Evolutionary conservation across 2,888 invertebrate genomes (phyloP).

Genomic region (Stenodema calcarata): DNA sequence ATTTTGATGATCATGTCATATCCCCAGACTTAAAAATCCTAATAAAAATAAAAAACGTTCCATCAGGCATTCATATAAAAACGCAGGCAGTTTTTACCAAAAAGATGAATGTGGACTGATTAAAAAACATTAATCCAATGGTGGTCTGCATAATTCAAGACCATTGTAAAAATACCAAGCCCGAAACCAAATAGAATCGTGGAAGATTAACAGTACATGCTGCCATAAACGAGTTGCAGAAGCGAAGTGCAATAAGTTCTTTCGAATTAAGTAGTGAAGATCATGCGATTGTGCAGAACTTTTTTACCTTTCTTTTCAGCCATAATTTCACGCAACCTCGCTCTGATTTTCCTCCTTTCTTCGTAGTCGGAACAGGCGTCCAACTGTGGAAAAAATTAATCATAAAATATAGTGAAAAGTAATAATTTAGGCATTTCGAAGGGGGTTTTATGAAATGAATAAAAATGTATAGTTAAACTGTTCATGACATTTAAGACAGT

Average conservation of each 20-base stretch:
- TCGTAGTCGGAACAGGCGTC: constrained; percentile 87
- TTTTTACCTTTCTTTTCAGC: constrained; percentile 82
- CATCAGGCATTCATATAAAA: not conserved
- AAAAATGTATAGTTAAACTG: not conserved
- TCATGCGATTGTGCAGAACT: not conserved
- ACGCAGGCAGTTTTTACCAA: not conserved
- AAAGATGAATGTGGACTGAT: not conserved
- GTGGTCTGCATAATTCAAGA: not conserved
- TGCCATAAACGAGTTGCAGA: constrained; percentile 30
- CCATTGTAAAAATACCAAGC: not conserved
- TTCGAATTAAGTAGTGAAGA: not conserved
- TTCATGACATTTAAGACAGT: not conserved
- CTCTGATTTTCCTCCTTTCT: constrained; percentile 80
- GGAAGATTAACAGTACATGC: not conserved
- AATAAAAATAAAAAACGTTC: no score
- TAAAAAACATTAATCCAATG: not conserved
- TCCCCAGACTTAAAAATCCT: no score
- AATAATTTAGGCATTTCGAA: no score
- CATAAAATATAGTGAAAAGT: not conserved
- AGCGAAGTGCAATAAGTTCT: constrained; percentile 32
- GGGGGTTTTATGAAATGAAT: no score
- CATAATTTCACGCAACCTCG: constrained; percentile 81
- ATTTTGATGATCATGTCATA: no score
- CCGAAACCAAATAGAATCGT: not conserved
- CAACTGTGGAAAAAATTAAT: constrained; percentile 66